Base-by-base conservation (phyloP, 2,888 invertebrate genomes). In the Leptarthrus brevirostris region DNA sequence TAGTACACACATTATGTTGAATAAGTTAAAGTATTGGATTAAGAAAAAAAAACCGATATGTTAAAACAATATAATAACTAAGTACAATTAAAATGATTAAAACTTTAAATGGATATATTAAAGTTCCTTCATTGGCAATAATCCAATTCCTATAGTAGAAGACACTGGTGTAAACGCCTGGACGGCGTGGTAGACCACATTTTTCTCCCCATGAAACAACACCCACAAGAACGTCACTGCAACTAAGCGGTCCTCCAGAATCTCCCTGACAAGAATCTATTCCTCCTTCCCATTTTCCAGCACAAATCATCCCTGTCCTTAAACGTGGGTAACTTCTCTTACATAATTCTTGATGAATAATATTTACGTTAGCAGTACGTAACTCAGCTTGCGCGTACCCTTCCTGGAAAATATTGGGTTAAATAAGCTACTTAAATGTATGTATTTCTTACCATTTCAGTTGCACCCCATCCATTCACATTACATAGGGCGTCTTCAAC, bases 171-270 rank as follows among this genome's bases (percentile, higher is more conserved):
- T 70, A 70, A 3, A 70, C 53, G 16, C 70, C 70, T 22, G 70
- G 70, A n/a, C 26, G 34, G 3, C 1, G 5, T n/a, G 36, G 36
- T n/a, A 16, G n/a, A 14, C 70, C 70, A 16, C 70, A 70, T 26
- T 53, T 26, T 22, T 47, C 52, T 1, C 70, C 70, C 53, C 53
- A 70, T 3, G 70, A 70, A 20, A 70, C 53, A 53, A 70, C 14
- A 3, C 70, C 70, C 4, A 34, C 34, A 36, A 70, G 36, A 36
- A 36, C 18, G 12, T 22, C 34, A 14, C 20, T 53, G 16, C 61
- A 61, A 18, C 26, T n/a, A n/a, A 61, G 40, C 1, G 61, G 61
- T 0, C 61, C 61, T 5, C 61, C 61, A 16, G 61, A 61, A 14
- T 61, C 61, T 20, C 61, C 61, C 14, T 61, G 61, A 6, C 61